A percentile compares a stretch with the other conserved stretches of the same genome.
Evolutionary conservation across 2,113 vertebrate genomes (phyloP).

Genomic region (Malaclemys terrapin): DNA sequence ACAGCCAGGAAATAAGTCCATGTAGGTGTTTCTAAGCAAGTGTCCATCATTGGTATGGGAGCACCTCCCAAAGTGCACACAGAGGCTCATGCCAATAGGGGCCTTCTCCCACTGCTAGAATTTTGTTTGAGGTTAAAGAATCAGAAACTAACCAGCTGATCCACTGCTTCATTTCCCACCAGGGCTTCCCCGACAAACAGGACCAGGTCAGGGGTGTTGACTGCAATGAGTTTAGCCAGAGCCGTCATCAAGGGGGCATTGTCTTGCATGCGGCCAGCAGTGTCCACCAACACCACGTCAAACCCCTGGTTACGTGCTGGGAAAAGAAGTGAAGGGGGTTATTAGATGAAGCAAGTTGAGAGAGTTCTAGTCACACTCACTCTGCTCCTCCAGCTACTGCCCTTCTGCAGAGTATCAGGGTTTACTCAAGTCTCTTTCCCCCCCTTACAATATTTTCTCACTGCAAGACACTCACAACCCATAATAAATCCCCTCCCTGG

Average conservation of each 20-base stretch:
- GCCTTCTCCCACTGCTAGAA: fast-evolving
- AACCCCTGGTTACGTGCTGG: conserved; percentile 95
- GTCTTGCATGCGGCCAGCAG: conserved; percentile 98
- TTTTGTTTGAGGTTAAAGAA: background rate
- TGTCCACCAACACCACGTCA: conserved; percentile 98
- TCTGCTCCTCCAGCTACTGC: fast-evolving
- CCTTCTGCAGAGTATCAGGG: no score
- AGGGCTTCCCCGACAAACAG: conserved; percentile 98
- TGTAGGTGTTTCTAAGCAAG: background rate
- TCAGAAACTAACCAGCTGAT: conserved; percentile 91
- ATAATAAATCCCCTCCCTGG: background rate
- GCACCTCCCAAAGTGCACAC: fast-evolving
- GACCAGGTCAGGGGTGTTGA: conserved; percentile 96
- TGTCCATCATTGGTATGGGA: fast-evolving
- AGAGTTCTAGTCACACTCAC: fast-evolving
- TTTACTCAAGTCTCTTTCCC: background rate
- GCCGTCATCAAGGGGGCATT: conserved; percentile 96
- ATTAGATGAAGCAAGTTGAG: fast-evolving
- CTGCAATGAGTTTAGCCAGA: conserved; percentile 95
- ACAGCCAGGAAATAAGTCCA: fast-evolving
- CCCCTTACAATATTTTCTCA: background rate
- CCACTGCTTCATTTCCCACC: conserved; percentile 97
- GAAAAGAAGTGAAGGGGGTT: background rate
- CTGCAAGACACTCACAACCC: background rate
- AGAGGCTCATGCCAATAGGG: fast-evolving